phyloP scores from a whole-genome alignment of 2,113 vertebrate species.

The Microcebus griseorufus region DNA sequence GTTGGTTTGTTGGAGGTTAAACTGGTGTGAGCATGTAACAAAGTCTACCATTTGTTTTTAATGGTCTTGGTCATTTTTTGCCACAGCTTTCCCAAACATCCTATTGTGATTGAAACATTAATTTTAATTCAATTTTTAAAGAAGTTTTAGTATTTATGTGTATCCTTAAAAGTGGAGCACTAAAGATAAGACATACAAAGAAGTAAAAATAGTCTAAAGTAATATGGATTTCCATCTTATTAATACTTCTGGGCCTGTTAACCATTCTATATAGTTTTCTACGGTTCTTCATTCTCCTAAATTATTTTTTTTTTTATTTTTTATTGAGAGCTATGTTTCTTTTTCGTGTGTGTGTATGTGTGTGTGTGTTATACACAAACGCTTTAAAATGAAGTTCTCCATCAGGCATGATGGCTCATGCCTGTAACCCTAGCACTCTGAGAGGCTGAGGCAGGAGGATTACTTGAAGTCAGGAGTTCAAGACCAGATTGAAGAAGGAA shows the following conservation, averaged over 20 bases:
- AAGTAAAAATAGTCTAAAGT: conserved; percentile 16
- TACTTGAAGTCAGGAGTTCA: no score
- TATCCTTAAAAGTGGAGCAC: not conserved
- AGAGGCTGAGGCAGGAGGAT: no score
- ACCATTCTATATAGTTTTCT: not conserved
- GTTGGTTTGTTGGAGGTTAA: not conserved
- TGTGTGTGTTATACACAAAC: no score
- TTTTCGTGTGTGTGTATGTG: not conserved
- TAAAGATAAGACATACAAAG: not conserved
- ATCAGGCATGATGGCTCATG: no score
- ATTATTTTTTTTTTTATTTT: no score
- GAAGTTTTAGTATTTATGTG: not conserved
- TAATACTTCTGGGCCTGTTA: not conserved
- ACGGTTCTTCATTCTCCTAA: not conserved
- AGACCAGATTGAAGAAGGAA: no score
- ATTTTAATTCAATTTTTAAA: not conserved
- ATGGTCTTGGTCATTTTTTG: not conserved
- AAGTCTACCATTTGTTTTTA: not conserved
- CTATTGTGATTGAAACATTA: not conserved
- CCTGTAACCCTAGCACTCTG: no score
- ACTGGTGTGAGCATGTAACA: not conserved
- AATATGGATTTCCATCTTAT: not conserved
- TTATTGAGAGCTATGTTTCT: not conserved
- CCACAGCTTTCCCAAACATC: not conserved
- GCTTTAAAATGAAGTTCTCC: no score